Evolutionary conservation across 2,113 vertebrate species (phyloP), one percentile per base, ranked within the genome.

Genomic region (Kobus ellipsiprymnus): DNA sequence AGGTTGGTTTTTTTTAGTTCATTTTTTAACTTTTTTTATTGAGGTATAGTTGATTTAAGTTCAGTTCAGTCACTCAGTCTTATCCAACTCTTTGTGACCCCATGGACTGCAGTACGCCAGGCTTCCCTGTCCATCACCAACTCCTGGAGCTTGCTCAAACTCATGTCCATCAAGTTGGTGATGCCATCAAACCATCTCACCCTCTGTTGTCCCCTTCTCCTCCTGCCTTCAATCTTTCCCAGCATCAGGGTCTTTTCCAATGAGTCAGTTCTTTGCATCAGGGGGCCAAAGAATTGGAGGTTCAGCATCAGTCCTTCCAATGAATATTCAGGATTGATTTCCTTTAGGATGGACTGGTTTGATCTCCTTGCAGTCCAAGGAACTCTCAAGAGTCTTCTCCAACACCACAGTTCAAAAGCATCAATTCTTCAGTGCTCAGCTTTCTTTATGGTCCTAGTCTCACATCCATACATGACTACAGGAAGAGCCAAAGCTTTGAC

Each of bases 91-190:
- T n/a, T 64, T 71, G 19, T 0, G 0, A 71, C 19, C 19, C n/a
- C n/a, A 12, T 23, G n/a, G 10, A 40, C 67, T 71, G n/a, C 19
- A 71, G n/a, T 3, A 40, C 0, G 0, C 19, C 67, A 40, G n/a
- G 67, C n/a, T 40, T 71, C 67, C 19, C 67, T 71, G 19, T 40
- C n/a, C 67, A 71, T 71, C n/a, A 71, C 19, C 67, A 71, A 3
- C 19, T 40, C 67, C 19, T 36, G 36, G 67, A 71, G 67, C n/a
- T 40, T 71, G n/a, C n/a, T 36, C n/a, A 12, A 23, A 36, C n/a
- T 71, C 67, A 71, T 12, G n/a, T 36, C 19, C n/a, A 23, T 36
- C n/a, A 2, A 36, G 64, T 71, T 21, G 64, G n/a, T 36, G n/a
- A 71, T 71, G 67, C n/a, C n/a, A 71, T 71, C 10, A 1, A 71